A percentile compares a stretch with the other conserved stretches of the same genome.
These are phyloP conservation scores for Esox masquinongy DNA, from an alignment of 2,797 vertebrate species.

Conservation along the genomic window DNA sequence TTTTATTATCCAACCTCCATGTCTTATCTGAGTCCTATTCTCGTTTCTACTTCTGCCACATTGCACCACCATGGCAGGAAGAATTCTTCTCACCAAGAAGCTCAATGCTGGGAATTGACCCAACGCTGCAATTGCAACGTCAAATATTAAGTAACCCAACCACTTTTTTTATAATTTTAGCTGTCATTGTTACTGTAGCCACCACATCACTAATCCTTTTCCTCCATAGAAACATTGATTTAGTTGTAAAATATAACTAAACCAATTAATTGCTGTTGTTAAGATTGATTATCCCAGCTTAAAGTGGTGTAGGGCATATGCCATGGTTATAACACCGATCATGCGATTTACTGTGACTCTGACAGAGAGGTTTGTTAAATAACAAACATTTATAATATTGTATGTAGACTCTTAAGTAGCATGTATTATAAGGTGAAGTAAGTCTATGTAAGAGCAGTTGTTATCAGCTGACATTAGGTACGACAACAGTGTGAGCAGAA, in stretches of 20 bases:
- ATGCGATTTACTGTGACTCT: neutral
- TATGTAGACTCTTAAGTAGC: neutral
- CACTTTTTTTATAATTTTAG: neutral
- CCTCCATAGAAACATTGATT: neutral
- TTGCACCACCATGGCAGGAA: neutral
- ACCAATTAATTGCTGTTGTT: neutral
- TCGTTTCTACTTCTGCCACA: neutral
- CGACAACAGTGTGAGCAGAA: neutral
- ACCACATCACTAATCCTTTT: neutral
- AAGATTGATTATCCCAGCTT: neutral
- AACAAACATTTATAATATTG: neutral
- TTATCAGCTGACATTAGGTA: neutral
- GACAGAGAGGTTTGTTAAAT: neutral
- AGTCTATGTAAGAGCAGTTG: neutral
- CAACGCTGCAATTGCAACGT: too few relatives aligned
- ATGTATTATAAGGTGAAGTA: neutral
- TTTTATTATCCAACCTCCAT: too few relatives aligned
- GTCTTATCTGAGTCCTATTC: neutral
- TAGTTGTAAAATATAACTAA: neutral
- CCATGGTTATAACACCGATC: neutral
- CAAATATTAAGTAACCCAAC: neutral
- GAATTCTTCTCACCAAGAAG: neutral
- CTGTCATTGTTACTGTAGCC: neutral
- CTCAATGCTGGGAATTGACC: neutral
- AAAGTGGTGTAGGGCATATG: neutral